Percentiles rank a stretch among this genome's conserved stretches.
phyloP scores from a whole-genome alignment of 2,113 vertebrate species.

The Heterotis niloticus region DNA sequence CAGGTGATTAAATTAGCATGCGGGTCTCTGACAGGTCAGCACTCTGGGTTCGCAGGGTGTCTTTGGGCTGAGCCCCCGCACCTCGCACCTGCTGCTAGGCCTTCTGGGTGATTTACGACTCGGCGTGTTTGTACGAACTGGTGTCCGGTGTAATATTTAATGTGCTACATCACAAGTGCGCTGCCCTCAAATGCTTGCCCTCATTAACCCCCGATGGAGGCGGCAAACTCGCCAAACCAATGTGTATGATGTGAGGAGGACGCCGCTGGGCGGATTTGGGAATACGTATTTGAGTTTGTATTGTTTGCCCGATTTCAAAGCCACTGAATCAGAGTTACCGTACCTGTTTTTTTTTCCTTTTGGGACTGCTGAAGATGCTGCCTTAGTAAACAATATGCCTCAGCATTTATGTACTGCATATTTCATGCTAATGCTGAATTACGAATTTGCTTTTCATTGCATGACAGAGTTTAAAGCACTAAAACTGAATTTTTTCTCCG shows the following conservation, averaged over 20 bases:
- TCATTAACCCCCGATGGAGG: not conserved
- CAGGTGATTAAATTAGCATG: constrained; percentile 10
- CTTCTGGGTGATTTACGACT: constrained; percentile 15
- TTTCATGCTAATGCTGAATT: not conserved
- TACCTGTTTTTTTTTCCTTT: too few relatives aligned
- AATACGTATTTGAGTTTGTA: not conserved
- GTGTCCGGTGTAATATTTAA: not conserved
- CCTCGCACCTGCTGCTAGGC: not conserved
- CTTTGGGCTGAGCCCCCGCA: not conserved
- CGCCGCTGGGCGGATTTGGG: not conserved
- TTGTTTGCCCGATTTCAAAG: not conserved
- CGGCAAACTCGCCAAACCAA: not conserved
- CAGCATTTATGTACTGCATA: not conserved
- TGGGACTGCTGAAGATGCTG: too few relatives aligned
- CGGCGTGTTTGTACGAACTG: not conserved
- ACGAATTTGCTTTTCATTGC: not conserved
- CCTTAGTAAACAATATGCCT: not conserved
- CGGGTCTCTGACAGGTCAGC: not conserved
- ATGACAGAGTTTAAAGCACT: not conserved
- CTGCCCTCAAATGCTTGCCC: not conserved
- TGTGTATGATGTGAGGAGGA: not conserved
- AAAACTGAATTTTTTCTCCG: too few relatives aligned
- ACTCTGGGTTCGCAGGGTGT: not conserved
- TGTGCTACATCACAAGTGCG: not conserved
- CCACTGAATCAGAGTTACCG: too few relatives aligned